These are phyloP conservation scores for Puffinus mauretanicus DNA, from an alignment of 2,113 vertebrate species.

Conservation along the genomic window DNA sequence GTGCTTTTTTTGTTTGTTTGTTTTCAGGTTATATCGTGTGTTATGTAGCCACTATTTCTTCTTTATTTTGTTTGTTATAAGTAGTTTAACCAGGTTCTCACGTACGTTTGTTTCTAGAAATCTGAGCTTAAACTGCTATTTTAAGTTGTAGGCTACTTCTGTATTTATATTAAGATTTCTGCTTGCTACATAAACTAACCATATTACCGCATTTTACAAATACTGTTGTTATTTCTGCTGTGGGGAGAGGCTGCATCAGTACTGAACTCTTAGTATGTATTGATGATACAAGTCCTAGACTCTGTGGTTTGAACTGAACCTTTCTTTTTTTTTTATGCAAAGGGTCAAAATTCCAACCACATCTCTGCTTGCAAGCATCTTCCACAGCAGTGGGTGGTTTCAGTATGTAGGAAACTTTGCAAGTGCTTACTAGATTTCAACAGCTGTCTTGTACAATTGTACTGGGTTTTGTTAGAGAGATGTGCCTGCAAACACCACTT, in stretches of 20 bases:
- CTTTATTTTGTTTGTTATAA: background rate
- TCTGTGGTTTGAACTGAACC: background rate
- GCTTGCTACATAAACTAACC: background rate
- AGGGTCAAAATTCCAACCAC: background rate
- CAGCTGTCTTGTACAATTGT: background rate
- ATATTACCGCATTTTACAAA: background rate
- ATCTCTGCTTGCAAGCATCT: background rate
- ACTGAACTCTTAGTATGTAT: background rate
- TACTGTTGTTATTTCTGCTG: background rate
- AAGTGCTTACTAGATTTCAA: background rate
- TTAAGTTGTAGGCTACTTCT: background rate
- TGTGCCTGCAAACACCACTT: background rate
- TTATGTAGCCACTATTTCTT: background rate
- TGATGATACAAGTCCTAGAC: background rate
- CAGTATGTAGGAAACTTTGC: background rate
- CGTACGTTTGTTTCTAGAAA: background rate
- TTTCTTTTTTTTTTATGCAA: background rate
- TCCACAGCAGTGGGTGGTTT: background rate
- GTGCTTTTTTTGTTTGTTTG: background rate
- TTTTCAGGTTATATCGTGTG: background rate
- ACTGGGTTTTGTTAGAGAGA: background rate
- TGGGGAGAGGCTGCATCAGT: background rate
- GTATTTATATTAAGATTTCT: background rate
- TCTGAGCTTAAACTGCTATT: background rate
- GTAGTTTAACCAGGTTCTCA: background rate